Percentiles rank a stretch among this genome's conserved stretches.
phyloP scores from a whole-genome alignment of 2,797 vertebrate genomes.

The Pachyuromys duprasi region DNA sequence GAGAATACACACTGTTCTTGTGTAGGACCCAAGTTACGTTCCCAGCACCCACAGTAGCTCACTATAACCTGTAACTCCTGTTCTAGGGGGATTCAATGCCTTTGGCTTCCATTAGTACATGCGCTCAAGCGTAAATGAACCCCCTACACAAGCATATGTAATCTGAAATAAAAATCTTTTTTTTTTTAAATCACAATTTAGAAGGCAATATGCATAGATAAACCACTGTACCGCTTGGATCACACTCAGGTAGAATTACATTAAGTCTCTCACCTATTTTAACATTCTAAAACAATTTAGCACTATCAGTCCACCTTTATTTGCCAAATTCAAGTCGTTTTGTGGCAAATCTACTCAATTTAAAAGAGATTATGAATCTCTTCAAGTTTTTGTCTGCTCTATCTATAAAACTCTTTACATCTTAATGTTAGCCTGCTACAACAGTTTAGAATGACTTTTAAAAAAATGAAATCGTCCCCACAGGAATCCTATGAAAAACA shows the following conservation, averaged over 20 bases:
- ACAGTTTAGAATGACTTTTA: conserved; percentile 48
- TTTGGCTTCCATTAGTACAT: neutral
- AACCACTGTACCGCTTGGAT: neutral
- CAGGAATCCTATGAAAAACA: conserved; percentile 19
- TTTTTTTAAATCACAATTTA: neutral
- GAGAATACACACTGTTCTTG: neutral
- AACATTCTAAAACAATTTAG: conserved; percentile 51
- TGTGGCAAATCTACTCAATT: neutral
- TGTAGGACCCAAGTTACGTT: neutral
- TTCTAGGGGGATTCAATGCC: neutral
- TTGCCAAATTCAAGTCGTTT: conserved; percentile 21
- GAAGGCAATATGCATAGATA: neutral
- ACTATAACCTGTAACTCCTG: neutral
- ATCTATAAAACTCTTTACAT: conserved; percentile 35
- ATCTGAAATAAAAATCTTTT: neutral
- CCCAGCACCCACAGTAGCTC: neutral
- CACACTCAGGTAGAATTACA: neutral
- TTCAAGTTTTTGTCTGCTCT: conserved; percentile 46
- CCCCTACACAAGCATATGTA: neutral
- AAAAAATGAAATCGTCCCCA: conserved; percentile 43
- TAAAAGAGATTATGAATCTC: conserved; percentile 9
- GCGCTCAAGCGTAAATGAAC: neutral
- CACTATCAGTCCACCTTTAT: conserved; percentile 18
- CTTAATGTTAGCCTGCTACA: conserved; percentile 2
- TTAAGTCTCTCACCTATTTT: neutral